Base-by-base conservation (phyloP, 2,797 vertebrate species). In the Fringilla coelebs region DNA sequence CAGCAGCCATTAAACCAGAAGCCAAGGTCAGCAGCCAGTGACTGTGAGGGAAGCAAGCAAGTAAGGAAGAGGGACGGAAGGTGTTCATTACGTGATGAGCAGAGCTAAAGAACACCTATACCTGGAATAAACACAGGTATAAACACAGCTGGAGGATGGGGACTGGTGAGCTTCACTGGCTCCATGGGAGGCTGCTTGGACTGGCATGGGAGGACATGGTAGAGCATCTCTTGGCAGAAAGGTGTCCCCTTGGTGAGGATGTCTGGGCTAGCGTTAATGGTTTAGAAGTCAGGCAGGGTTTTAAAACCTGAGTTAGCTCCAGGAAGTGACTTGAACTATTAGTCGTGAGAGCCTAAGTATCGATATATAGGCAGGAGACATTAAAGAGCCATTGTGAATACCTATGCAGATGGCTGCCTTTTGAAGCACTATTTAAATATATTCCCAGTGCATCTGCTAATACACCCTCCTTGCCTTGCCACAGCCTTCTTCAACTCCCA, bases 351-450 rank as follows among this genome's bases (percentile, higher is more conserved):
- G 51, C 21, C 32, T 72, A 65, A 34, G 15, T 8, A 74, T 80
- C 0, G 0, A 31, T 40, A n/a, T 26, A 45, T 12, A 55, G 0
- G 1, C 34, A 57, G 8, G 8, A 85, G 48, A 51, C 28, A 58
- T 83, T 80, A 66, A 73, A 70, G 61, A 32, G 61, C 67, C 29
- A 20, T 61, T 83, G 57, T 46, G 48, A 34, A 75, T 72, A 45
- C 45, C 40, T 32, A 55, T 62, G 57, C 43, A 83, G n/a, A 62
- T 89, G 46, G 25, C 48, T 90, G 65, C 48, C 34, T 93, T 85
- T 70, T 76, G 36, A 63, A 88, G 76, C 17, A 52, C 32, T 76
- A 6, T 48, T 40, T 79, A 79, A 79, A 61, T 40, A 68, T 19
- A 72, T 57, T 92, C 32, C 48, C 45, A 46, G 26, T 21, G 34